phyloP scores from a whole-genome alignment of 2,888 invertebrate species.

The Microctonus hyperodae region DNA sequence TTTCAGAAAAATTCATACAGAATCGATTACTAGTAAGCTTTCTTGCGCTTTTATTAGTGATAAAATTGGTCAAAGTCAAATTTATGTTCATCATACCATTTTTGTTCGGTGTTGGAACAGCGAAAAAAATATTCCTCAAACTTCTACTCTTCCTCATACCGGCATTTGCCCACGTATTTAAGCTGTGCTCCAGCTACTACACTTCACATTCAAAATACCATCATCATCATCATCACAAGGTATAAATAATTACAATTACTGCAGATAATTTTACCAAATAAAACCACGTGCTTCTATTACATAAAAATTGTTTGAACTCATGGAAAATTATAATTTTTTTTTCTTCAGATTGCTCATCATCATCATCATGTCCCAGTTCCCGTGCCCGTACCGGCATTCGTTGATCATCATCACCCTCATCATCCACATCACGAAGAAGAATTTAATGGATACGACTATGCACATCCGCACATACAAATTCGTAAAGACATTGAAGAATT shows the following conservation, averaged over 20 bases:
- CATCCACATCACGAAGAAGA: constrained; percentile 54
- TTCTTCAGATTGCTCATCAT: constrained; percentile 74
- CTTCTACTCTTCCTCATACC: constrained; percentile 83
- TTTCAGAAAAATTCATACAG: constrained; percentile 79
- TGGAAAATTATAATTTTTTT: constrained; percentile 16
- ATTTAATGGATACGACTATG: constrained; percentile 56
- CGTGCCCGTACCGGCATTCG: constrained; percentile 57
- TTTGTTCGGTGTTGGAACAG: constrained; percentile 80
- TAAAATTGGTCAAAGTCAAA: constrained; percentile 82
- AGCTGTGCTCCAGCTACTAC: constrained; percentile 84
- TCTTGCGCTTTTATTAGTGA: constrained; percentile 76
- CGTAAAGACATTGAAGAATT: constrained; percentile 60
- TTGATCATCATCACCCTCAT: constrained; percentile 48
- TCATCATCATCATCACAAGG: constrained; percentile 81
- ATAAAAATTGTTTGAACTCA: neutral
- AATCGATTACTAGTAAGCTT: constrained; percentile 78
- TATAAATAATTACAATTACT: constrained; percentile 40
- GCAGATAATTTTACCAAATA: neutral
- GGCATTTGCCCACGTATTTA: constrained; percentile 82
- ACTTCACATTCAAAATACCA: constrained; percentile 77
- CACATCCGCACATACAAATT: constrained; percentile 58
- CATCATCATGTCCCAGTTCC: constrained; percentile 71
- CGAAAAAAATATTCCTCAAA: constrained; percentile 84
- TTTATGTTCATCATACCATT: constrained; percentile 81
- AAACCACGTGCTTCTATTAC: neutral